These are phyloP conservation scores for Mus caroli DNA, from an alignment of 2,797 vertebrate species.

Conservation along the genomic window DNA sequence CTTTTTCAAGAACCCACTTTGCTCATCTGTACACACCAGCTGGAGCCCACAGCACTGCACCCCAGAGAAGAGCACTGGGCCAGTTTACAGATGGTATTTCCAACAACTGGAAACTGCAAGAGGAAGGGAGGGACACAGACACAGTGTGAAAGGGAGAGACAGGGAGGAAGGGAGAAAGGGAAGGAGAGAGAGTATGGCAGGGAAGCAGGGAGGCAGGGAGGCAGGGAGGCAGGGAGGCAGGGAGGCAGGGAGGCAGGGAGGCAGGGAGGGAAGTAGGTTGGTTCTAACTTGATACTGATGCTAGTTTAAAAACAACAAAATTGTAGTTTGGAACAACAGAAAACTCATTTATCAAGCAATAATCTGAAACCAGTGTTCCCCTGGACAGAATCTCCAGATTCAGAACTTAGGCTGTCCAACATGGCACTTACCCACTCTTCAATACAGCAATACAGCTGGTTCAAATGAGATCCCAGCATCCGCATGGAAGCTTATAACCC, in stretches of 20 bases:
- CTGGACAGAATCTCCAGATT: not conserved
- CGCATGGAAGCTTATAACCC: not conserved
- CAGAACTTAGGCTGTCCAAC: not conserved
- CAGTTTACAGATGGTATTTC: not conserved
- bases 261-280: no score
- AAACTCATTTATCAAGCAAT: constrained; percentile 34
- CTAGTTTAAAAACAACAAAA: not conserved
- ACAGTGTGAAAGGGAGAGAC: not conserved
- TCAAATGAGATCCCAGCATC: not conserved
- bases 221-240: accelerated
- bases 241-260: accelerated
- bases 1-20: not conserved
- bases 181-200: no score
- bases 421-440: not conserved
- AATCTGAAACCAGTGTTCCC: not conserved
- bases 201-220: no score
- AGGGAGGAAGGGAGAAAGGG: not conserved
- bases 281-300: not conserved
- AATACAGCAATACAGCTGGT: not conserved
- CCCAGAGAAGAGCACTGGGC: not conserved
- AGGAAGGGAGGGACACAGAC: not conserved
- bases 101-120: not conserved
- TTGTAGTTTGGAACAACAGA: constrained; percentile 13
- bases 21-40: not conserved
- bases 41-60: not conserved